Evolutionary conservation across 2,888 invertebrate genomes (phyloP), one percentile per base, ranked within the genome.

Genomic region (Diarsia rubi): DNA sequence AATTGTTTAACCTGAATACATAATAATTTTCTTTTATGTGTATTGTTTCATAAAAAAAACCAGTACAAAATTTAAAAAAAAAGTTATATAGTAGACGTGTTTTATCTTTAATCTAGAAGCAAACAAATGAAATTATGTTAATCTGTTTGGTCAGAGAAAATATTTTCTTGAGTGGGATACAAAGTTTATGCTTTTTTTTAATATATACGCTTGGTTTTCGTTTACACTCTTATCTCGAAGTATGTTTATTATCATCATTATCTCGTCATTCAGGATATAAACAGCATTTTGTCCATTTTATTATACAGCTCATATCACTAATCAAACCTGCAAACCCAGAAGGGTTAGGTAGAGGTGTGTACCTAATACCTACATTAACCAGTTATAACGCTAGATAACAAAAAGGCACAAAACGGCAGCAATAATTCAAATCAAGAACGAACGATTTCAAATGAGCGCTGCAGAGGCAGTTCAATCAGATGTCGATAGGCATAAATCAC

Each of bases 131-230:
- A 63, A 66, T 73, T 62, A 59, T 49, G 62, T 59, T 78, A 69
- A 83, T 79, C 59, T 73, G 69, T 81, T 83, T 79, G 83, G 54
- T 19, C n/a, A 67, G 19, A 12, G 31, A 69, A 63, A 79, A 83
- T 67, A 83, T 73, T 71, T 24, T 73, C 31, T 78, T 66, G 14
- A 52, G 12, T 49, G 12, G 19, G 47, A n/a, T 67, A 68, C 57
- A n/a, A 64, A 72, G n/a, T 69, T 3, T 57, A 63, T 24, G n/a
- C 14, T 3, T 3, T 37, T 37, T 37, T 37, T 37, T 37, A 37
- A 37, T 5, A 37, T 5, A 0, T 5, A 5, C 5, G n/a, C 14
- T 3, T 37, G 27, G 11, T 44, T 37, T 63, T 47, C 19, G 27
- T 70, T 76, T 37, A 37, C 47, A 59, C 9, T 66, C 2, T 72